Base-by-base conservation (phyloP, 2,797 vertebrate species). In the Intellagama lesueurii region DNA sequence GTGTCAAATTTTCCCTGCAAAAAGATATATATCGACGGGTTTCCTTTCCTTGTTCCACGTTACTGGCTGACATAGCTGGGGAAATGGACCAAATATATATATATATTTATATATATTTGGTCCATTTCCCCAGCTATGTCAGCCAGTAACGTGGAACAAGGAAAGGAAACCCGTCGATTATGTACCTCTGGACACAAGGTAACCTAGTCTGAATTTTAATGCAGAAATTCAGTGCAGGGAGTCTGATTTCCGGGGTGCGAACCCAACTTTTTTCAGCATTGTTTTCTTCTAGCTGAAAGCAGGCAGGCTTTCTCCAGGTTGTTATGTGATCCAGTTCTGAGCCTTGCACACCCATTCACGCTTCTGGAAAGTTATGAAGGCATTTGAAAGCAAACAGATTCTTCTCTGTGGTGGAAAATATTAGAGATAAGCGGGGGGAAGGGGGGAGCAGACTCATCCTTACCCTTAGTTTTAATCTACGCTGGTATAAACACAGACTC, bases 381-480 rank as follows among this genome's bases (percentile, higher is more conserved):
- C 81, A 11, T 28, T 40, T 17, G 30, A 72, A 68, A 77, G 47
- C 26, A 49, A 77, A 66, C 28, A 17, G 9, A 14, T 56, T 68
- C 60, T 56, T 44, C 28, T 82, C 76, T 81, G 72, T 56, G 40
- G 9, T 90, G 84, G 79, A 86, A 87, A 88, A 68, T 68, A 66
- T 88, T 82, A 66, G n/a, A 73, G 70, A 44, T 81, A 76, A 26
- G n/a, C 12, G 3, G 1, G 1, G 4, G 4, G 7, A 44, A 24
- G 1, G 52, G 22, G 4, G 8, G n/a, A 7, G 24, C 16, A 94
- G 11, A n/a, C 26, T 47, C n/a, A 92, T 91, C 93, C 92, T 94
- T 94, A 89, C 86, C 93, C 92, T 95, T 94, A 89, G 86, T 95
- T 95, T 88, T 95, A 94, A 95, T 95, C 93, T 94, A 84, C 87